Evolutionary conservation across 2,113 vertebrate genomes (phyloP).

Genomic region (Etia nguti): DNA sequence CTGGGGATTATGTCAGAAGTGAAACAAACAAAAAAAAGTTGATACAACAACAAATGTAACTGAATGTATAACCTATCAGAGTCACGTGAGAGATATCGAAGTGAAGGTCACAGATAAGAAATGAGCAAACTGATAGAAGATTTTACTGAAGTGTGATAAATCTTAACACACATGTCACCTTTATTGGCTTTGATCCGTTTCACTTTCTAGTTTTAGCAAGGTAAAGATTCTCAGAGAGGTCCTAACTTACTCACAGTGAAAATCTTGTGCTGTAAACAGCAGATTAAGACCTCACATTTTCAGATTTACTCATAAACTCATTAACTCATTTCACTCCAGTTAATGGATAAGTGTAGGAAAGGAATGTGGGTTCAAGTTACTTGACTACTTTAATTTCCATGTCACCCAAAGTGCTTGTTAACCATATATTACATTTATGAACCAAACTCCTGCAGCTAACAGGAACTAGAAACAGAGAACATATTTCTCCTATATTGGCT

Average conservation of each 20-base stretch:
- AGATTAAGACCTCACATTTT: not conserved
- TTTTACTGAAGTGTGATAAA: not conserved
- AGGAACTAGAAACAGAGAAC: not conserved
- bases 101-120: not conserved
- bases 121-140: not conserved
- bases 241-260: not conserved
- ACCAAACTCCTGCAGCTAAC: not conserved
- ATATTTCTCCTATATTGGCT: not conserved
- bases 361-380: not conserved
- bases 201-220: not conserved
- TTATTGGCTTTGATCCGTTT: not conserved
- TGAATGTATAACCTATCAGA: not conserved
- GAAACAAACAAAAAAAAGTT: not conserved
- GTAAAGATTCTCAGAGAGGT: not conserved
- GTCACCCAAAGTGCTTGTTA: not conserved
- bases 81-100: not conserved
- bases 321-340: not conserved
- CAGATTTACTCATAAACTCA: conserved; percentile 1
- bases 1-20: not conserved
- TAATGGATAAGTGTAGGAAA: not conserved
- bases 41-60: not conserved
- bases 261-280: not conserved
- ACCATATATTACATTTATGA: not conserved
- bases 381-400: not conserved
- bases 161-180: not conserved